Percentiles rank a stretch among this genome's conserved stretches.
Evolutionary conservation across 2,797 vertebrate genomes (phyloP).

Genomic region (Betta splendens): DNA sequence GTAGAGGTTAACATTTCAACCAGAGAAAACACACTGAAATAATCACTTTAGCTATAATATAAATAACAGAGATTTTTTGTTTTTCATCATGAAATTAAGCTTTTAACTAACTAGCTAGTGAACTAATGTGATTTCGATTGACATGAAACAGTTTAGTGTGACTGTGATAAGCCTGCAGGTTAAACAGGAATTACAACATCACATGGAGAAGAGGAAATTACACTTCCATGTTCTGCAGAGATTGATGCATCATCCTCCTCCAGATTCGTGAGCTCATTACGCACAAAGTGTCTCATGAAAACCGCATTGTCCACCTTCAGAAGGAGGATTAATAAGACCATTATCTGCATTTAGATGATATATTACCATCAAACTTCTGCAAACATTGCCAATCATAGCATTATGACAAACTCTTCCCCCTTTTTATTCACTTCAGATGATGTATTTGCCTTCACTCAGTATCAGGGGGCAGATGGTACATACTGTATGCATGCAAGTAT

Average conservation of each 20-base stretch:
- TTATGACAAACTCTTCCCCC: neutral
- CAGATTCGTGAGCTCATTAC: conserved; percentile 33
- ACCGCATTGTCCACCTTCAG: conserved; percentile 7
- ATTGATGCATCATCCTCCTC: conserved; percentile 17
- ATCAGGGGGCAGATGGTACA: conserved; percentile 18
- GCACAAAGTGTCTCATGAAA: conserved; percentile 14
- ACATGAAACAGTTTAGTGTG: neutral
- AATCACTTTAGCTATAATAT: too few relatives aligned
- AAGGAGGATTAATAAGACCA: conserved; percentile 10
- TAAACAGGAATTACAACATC: conserved; percentile 18
- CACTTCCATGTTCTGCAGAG: neutral
- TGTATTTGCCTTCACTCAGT: conserved; percentile 10
- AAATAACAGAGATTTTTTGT: too few relatives aligned
- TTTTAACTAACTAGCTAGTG: too few relatives aligned
- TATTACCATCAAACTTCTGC: conserved; percentile 12
- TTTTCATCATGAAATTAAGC: too few relatives aligned
- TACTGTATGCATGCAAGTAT: conserved; percentile 9
- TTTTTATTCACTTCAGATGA: conserved; percentile 2
- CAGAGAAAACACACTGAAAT: too few relatives aligned
- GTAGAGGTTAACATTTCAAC: too few relatives aligned
- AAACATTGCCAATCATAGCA: conserved; percentile 5
- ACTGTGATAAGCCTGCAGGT: conserved; percentile 4
- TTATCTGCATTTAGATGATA: conserved; percentile 9
- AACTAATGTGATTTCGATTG: too few relatives aligned
- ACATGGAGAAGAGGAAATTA: neutral